Percentiles rank a stretch among this genome's conserved stretches.
These are phyloP conservation scores for Sylvilagus bachmani DNA, from an alignment of 2,113 vertebrate genomes.

Conservation along the genomic window DNA sequence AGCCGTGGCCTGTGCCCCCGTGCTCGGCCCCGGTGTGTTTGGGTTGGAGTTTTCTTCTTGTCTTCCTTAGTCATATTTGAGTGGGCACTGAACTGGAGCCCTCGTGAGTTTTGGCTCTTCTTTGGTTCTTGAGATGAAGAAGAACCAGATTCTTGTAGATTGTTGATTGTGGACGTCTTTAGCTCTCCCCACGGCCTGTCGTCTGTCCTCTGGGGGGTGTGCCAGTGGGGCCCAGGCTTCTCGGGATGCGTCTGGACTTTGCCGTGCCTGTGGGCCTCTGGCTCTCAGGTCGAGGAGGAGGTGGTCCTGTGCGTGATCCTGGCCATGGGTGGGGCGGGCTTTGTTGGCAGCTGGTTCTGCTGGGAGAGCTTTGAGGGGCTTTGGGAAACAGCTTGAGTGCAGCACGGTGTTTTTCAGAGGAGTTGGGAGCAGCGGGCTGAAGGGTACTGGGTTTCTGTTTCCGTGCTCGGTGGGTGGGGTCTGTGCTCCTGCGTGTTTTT, in stretches of 20 bases:
- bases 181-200: neutral
- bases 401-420: neutral
- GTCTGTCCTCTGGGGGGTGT: neutral
- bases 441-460: too few relatives aligned
- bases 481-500: too few relatives aligned
- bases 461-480: too few relatives aligned
- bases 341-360: neutral
- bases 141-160: neutral
- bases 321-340: neutral
- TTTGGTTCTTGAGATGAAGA: neutral
- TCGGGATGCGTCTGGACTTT: too few relatives aligned
- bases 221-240: neutral
- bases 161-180: neutral
- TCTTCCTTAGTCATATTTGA: neutral
- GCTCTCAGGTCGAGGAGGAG: neutral
- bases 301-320: accelerated
- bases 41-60: neutral
- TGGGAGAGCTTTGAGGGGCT: neutral
- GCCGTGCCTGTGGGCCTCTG: neutral
- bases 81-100: neutral
- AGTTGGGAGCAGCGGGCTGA: too few relatives aligned
- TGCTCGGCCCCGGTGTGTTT: accelerated
- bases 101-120: neutral
- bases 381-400: neutral
- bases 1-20: too few relatives aligned